Evolutionary conservation across 2,113 vertebrate species (phyloP).

Genomic region (Arothron firmamentum): DNA sequence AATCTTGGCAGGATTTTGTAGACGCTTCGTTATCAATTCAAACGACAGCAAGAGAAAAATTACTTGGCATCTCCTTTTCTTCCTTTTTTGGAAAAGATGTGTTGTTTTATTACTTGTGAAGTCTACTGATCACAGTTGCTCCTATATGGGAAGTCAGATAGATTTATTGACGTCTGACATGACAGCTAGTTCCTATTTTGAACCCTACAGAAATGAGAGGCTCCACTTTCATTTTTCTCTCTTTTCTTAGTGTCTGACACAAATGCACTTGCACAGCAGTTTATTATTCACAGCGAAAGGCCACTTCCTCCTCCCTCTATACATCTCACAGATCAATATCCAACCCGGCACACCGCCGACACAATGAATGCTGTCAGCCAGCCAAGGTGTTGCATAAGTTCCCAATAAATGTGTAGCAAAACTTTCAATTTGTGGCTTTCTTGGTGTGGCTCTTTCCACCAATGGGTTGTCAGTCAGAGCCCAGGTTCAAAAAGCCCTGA

Average conservation of each 20-base stretch:
- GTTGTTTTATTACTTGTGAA: constrained; percentile 45
- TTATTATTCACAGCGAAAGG: constrained; percentile 59
- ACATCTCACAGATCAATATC: constrained; percentile 66
- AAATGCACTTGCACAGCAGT: constrained; percentile 41
- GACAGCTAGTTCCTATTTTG: constrained; percentile 46
- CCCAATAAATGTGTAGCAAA: constrained; percentile 77
- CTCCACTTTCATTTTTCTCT: constrained; percentile 9
- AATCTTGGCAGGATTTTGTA: constrained; percentile 49
- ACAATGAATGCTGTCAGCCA: constrained; percentile 56
- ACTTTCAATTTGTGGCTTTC: constrained; percentile 79
- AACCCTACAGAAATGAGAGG: constrained; percentile 17
- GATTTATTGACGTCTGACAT: constrained; percentile 60
- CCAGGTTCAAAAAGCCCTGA: constrained; percentile 71
- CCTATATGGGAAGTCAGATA: constrained; percentile 40
- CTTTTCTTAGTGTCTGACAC: constrained; percentile 23
- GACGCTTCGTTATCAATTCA: constrained; percentile 55
- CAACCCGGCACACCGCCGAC: constrained; percentile 47
- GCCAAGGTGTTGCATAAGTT: constrained; percentile 70
- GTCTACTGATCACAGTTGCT: constrained; percentile 43
- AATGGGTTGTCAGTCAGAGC: constrained; percentile 73
- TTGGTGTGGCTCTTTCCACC: constrained; percentile 73
- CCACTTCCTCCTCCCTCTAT: constrained; percentile 56
- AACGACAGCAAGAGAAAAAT: constrained; percentile 42
- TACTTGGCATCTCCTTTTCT: constrained; percentile 54
- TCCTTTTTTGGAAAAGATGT: constrained; percentile 49